These are phyloP conservation scores for Dicycla oo DNA, from an alignment of 2,888 invertebrate genomes.

Conservation along the genomic window DNA sequence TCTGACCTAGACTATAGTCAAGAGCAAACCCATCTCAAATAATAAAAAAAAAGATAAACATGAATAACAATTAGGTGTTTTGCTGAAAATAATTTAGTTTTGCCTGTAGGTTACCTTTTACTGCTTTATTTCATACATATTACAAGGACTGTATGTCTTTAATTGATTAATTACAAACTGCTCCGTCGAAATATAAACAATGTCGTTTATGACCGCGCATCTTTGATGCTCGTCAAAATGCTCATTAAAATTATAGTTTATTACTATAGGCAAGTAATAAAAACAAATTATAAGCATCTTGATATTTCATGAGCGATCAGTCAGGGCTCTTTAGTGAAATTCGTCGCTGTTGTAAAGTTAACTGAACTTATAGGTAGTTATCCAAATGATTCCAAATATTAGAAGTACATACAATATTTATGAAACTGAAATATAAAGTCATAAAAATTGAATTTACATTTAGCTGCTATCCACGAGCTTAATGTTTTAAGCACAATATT, in stretches of 20 bases:
- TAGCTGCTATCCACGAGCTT: too few species aligned
- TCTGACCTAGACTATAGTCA: too few species aligned
- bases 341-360: neutral
- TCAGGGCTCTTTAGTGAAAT: conserved; percentile 22
- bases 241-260: conserved; percentile 64
- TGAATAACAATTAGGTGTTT: neutral
- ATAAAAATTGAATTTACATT: too few species aligned
- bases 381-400: too few species aligned
- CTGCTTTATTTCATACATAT: neutral
- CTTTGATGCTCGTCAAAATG: conserved; percentile 55
- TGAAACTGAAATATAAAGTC: too few species aligned
- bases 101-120: neutral
- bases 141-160: conserved; percentile 7
- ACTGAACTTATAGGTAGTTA: too few species aligned
- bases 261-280: conserved; percentile 62
- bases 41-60: too few species aligned
- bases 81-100: neutral
- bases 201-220: conserved; percentile 48
- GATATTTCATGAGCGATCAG: conserved; percentile 31
- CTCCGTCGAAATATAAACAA: conserved; percentile 44
- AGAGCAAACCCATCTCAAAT: too few species aligned
- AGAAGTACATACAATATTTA: too few species aligned
- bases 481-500: too few species aligned
- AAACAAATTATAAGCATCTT: conserved; percentile 42
- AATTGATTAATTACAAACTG: conserved; percentile 34